A percentile compares a stretch with the other conserved stretches of the same genome.
phyloP scores from a whole-genome alignment of 2,113 vertebrate genomes.

The Phyllostomus hastatus region DNA sequence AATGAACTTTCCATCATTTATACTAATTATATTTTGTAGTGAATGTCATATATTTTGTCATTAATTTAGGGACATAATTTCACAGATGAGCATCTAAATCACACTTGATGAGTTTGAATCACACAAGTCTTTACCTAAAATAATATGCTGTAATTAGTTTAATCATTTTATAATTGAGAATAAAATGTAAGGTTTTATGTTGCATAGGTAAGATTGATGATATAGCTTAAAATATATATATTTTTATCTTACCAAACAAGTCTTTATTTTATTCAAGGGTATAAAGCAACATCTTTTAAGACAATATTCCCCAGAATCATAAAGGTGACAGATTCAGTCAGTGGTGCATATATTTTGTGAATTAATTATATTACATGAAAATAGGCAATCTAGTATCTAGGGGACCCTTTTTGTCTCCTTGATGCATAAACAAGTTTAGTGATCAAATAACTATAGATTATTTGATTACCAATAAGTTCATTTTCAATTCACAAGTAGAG shows the following conservation, averaged over 20 bases:
- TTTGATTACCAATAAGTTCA: background rate
- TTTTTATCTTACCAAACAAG: background rate
- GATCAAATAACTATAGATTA: background rate
- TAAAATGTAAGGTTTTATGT: background rate
- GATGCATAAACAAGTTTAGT: background rate
- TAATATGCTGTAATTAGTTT: slow-evolving; percentile 9
- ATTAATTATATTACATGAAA: background rate
- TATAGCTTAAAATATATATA: background rate
- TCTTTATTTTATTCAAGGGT: background rate
- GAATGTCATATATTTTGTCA: slow-evolving; percentile 28
- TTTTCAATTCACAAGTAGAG: background rate
- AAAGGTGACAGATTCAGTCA: background rate
- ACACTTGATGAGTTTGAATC: slow-evolving; percentile 47
- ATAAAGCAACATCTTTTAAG: background rate
- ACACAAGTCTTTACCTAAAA: background rate
- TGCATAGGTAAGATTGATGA: background rate
- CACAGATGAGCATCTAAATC: slow-evolving; percentile 23
- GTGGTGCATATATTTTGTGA: background rate
- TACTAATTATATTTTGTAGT: background rate
- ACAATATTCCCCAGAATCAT: background rate
- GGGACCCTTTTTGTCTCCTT: background rate
- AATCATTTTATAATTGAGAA: background rate
- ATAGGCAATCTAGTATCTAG: background rate
- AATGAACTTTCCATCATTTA: background rate
- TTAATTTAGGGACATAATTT: background rate